These are phyloP conservation scores for Dryoscopus gambensis DNA, from an alignment of 2,113 vertebrate species.

Conservation along the genomic window DNA sequence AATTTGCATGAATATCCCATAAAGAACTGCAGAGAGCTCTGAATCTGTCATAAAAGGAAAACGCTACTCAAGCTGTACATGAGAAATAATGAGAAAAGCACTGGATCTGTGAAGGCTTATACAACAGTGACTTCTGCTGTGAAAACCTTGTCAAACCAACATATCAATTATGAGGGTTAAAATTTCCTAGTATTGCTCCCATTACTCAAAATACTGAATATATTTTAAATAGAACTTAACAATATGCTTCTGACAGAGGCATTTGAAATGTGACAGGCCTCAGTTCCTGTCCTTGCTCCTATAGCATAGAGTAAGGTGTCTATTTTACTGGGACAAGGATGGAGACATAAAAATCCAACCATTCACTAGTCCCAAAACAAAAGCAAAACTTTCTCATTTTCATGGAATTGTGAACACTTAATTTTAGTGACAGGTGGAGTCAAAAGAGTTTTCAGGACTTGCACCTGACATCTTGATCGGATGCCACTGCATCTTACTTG, in stretches of 20 bases:
- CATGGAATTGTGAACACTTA: not conserved
- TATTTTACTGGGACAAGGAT: not conserved
- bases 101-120: not conserved
- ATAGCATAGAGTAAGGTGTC: not conserved
- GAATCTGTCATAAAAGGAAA: not conserved
- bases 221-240: not conserved
- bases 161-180: not conserved
- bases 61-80: not conserved
- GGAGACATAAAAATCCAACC: not conserved
- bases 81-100: not conserved
- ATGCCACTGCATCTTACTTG: not conserved
- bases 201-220: not conserved
- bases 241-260: not conserved
- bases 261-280: not conserved
- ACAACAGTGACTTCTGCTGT: conserved; percentile 46
- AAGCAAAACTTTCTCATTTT: not conserved
- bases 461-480: not conserved
- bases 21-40: not conserved
- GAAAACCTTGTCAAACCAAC: not conserved
- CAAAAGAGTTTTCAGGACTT: not conserved
- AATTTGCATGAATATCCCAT: not conserved
- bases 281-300: not conserved
- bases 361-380: not conserved
- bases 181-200: not conserved
- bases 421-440: not conserved